Percentiles rank a stretch among this genome's conserved stretches.
Conservation (phyloP, 2,113 vertebrate species). For the Brachyhypopomus gauderio region DNA sequence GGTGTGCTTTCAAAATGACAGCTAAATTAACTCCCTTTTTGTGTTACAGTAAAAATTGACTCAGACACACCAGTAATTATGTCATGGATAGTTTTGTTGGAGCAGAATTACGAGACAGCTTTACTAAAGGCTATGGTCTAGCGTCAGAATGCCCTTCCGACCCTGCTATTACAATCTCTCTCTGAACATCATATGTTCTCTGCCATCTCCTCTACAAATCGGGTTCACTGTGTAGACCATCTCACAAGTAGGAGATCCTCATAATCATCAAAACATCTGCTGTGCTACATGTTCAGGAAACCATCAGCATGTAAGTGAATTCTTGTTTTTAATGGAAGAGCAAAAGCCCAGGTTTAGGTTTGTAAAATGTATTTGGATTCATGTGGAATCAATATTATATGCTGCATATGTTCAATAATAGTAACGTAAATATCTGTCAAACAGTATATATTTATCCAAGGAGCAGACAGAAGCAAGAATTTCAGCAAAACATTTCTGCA, state of each 20-base stretch:
- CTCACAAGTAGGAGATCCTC: not conserved
- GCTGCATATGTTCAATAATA: not conserved
- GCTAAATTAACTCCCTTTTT: constrained; percentile 57
- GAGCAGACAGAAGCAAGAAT: not conserved
- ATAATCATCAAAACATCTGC: not conserved
- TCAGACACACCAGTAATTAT: constrained; percentile 55
- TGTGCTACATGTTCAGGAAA: not conserved
- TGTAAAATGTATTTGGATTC: too few species aligned
- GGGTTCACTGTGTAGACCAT: not conserved
- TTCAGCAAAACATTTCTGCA: constrained; percentile 4
- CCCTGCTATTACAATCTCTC: constrained; percentile 28
- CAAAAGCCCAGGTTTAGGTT: too few species aligned
- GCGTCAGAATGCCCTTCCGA: constrained; percentile 10
- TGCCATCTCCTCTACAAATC: not conserved
- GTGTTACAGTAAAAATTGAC: constrained; percentile 52
- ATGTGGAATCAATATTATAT: too few species aligned
- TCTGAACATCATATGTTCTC: constrained; percentile 17
- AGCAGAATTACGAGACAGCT: constrained; percentile 46
- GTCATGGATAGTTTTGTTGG: constrained; percentile 46
- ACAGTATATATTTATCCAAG: not conserved
- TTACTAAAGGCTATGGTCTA: constrained; percentile 14
- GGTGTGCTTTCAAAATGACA: constrained; percentile 47
- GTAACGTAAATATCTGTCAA: not conserved
- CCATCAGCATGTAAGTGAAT: not conserved
- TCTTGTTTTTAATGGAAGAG: not conserved